Conservation (phyloP, 2,888 invertebrate genomes). For the Campoplex capitator region DNA sequence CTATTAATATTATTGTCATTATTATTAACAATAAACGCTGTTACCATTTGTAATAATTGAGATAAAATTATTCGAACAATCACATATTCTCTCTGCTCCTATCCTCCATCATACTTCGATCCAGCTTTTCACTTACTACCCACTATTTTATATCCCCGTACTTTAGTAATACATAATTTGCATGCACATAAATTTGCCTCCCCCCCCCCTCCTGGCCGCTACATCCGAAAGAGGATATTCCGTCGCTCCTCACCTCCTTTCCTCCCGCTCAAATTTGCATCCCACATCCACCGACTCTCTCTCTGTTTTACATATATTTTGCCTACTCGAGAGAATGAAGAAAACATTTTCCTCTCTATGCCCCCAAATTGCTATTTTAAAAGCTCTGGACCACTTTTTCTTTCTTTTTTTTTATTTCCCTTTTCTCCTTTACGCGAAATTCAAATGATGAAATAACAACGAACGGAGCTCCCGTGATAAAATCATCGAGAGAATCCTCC, state of each 20-base stretch:
- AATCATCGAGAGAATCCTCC: background rate
- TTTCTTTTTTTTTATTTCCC: background rate
- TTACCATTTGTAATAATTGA: slow-evolving; percentile 82
- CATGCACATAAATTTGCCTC: slow-evolving; percentile 73
- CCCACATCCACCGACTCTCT: slow-evolving; percentile 61
- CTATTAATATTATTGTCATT: slow-evolving; percentile 82
- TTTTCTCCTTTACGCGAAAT: background rate
- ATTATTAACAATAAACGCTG: slow-evolving; percentile 84
- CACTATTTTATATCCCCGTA: slow-evolving; percentile 47
- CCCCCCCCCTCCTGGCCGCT: background rate
- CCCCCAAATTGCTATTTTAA: slow-evolving; percentile 25
- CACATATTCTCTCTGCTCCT: too few species aligned
- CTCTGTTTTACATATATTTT: slow-evolving; percentile 70
- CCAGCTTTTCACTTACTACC: background rate
- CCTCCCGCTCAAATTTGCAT: slow-evolving; percentile 58
- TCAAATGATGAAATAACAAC: too few species aligned
- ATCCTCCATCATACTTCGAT: slow-evolving; percentile 16
- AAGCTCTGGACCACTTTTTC: background rate
- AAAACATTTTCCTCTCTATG: slow-evolving; percentile 33
- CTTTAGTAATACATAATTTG: slow-evolving; percentile 71
- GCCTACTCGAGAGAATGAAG: slow-evolving; percentile 48
- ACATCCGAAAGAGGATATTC: slow-evolving; percentile 67
- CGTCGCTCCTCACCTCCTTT: slow-evolving; percentile 51
- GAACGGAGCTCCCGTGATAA: too few species aligned
- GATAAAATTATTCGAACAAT: too few species aligned